Percentiles rank a stretch among this genome's conserved stretches.
These are phyloP conservation scores for Parelbella ahira DNA, from an alignment of 2,888 invertebrate genomes.

Conservation along the genomic window DNA sequence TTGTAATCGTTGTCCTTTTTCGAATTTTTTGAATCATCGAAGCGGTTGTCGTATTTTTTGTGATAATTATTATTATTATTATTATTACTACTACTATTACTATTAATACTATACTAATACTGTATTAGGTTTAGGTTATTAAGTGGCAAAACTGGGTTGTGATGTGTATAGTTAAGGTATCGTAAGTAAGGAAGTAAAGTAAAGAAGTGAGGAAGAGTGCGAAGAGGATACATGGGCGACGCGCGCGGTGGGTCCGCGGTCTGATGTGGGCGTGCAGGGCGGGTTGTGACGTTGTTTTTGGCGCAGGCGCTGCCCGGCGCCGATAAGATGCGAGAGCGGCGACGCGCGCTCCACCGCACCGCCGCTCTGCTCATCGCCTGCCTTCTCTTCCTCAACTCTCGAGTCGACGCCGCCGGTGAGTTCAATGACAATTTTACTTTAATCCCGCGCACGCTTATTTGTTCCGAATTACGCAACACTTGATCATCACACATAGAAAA, in stretches of 20 bases:
- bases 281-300: slow-evolving; percentile 68
- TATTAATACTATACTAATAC: too few species aligned
- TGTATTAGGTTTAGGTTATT: slow-evolving; percentile 40
- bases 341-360: slow-evolving; percentile 68
- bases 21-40: slow-evolving; percentile 72
- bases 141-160: slow-evolving; percentile 80
- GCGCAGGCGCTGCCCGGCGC: slow-evolving; percentile 67
- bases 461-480: too few species aligned
- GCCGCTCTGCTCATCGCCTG: slow-evolving; percentile 70
- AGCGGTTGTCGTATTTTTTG: slow-evolving; percentile 80
- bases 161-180: slow-evolving; percentile 75
- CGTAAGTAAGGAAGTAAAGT: slow-evolving; percentile 55
- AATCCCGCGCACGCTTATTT: slow-evolving; percentile 24
- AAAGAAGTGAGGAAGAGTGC: slow-evolving; percentile 19
- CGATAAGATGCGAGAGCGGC: slow-evolving; percentile 78
- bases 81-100: too few species aligned
- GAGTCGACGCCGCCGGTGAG: slow-evolving; percentile 73
- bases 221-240: slow-evolving; percentile 29
- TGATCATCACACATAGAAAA: too few species aligned
- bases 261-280: slow-evolving; percentile 59
- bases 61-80: slow-evolving; percentile 51
- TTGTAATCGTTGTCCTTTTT: slow-evolving; percentile 59
- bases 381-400: slow-evolving; percentile 67
- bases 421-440: slow-evolving; percentile 27
- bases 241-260: slow-evolving; percentile 56